Evolutionary conservation across 2,797 vertebrate species (phyloP).

Genomic region (Masticophis lateralis): DNA sequence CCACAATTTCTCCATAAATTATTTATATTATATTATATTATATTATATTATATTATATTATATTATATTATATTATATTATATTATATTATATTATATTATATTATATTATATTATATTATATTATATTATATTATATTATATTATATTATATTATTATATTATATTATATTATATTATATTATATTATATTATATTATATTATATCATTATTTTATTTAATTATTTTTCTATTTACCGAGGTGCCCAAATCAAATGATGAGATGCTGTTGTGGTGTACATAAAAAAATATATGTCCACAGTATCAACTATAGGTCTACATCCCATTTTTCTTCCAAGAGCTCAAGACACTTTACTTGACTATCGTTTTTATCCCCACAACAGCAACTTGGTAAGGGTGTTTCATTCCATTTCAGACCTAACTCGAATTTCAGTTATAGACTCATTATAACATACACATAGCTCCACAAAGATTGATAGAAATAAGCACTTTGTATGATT

Average conservation of each 20-base stretch:
- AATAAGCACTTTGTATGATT: not conserved
- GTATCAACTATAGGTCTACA: not conserved
- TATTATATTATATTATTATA: no score
- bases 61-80: no score
- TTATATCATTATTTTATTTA: not conserved
- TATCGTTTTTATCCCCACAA: not conserved
- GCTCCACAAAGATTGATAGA: not conserved
- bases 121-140: no score
- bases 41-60: no score
- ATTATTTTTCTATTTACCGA: not conserved
- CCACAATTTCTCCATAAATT: not conserved
- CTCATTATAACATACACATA: not conserved
- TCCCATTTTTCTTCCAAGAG: not conserved
- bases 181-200: no score
- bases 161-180: no score
- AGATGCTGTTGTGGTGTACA: not conserved
- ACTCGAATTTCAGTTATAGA: not conserved
- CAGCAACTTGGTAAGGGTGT: not conserved
- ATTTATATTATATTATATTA: not conserved
- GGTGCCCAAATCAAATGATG: not conserved
- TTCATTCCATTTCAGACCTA: not conserved
- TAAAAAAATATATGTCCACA: not conserved
- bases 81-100: no score
- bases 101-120: no score
- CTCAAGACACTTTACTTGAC: not conserved